Evolutionary conservation across 2,113 vertebrate genomes (phyloP), one percentile per base, ranked within the genome.

Genomic region (Apistogramma diplotaenia): DNA sequence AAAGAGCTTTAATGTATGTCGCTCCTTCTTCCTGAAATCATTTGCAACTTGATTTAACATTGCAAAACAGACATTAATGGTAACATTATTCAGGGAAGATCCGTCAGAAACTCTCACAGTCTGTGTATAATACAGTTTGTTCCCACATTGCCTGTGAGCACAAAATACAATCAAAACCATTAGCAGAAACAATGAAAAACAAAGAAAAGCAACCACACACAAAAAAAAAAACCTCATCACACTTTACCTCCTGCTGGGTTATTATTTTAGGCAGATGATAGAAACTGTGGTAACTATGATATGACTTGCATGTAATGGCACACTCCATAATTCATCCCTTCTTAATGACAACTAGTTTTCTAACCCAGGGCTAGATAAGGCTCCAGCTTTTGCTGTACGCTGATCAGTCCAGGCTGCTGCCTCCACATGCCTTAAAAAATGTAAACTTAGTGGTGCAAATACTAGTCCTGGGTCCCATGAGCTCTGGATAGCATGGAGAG

Each of bases 141-240:
- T 54, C 70, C 19, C 65, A 76, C 35, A 49, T 79, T 51, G 77
- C 58, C 33, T 74, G 15, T 74, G 18, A 83, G 73, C 65, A 75
- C 40, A 55, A 77, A 82, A 71, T 43, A 46, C 78, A 86, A 65
- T 37, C 6, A 1, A 25, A 73, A 65, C 54, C 59, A 70, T 71
- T 15, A 74, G 46, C 75, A 79, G 55, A 70, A 73, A 37, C 75
- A 76, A 57, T 60, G 12, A 62, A 8, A 59, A 15, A 83, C 21
- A 35, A 76, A 60, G 4, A 56, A 43, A 46, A 49, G 1, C 53
- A 60, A 37, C 23, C 57, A 33, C 76, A 79, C 67, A 40, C n/a
- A n/a, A 37, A 2, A 37, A 37, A 37, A 37, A 54, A 76, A 70
- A 57, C 18, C 18, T 46, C 35, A 43, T 87, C 33, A 83, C 53